Evolutionary conservation across 2,113 vertebrate species (phyloP).

Genomic region (Pluvianellus socialis): DNA sequence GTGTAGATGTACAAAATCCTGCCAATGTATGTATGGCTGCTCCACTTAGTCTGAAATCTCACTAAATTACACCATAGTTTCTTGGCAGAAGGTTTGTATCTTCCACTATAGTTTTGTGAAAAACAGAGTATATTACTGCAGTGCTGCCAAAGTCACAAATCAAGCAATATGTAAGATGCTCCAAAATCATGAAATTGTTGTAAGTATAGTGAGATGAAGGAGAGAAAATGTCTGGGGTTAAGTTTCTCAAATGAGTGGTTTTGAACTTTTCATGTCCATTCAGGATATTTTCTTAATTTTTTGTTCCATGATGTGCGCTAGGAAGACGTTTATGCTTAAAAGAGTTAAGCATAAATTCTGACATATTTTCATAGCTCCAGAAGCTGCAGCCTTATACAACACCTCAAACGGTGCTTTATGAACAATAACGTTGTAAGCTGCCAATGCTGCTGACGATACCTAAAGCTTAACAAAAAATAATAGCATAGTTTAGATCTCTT

Average conservation of each 20-base stretch:
- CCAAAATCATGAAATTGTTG: neutral
- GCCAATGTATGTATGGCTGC: neutral
- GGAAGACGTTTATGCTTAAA: neutral
- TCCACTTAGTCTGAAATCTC: neutral
- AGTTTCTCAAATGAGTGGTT: neutral
- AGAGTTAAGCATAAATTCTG: neutral
- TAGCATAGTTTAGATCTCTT: slow-evolving; percentile 14
- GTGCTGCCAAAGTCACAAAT: neutral
- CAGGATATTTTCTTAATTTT: neutral
- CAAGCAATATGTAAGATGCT: neutral
- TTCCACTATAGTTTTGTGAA: neutral
- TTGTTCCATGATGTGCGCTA: neutral
- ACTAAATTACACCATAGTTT: neutral
- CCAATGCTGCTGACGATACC: neutral
- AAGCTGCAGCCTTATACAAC: neutral
- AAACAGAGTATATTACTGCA: neutral
- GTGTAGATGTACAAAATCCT: neutral
- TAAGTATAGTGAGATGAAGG: neutral
- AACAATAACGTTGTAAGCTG: neutral
- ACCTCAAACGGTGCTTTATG: neutral
- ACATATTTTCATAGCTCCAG: neutral
- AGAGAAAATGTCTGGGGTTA: neutral
- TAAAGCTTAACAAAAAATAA: neutral
- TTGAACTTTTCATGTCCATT: neutral
- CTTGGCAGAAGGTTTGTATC: neutral